A percentile compares a stretch with the other conserved stretches of the same genome.
Conservation (phyloP, 2,797 vertebrate species). For the Pseudomugil tenellus region DNA sequence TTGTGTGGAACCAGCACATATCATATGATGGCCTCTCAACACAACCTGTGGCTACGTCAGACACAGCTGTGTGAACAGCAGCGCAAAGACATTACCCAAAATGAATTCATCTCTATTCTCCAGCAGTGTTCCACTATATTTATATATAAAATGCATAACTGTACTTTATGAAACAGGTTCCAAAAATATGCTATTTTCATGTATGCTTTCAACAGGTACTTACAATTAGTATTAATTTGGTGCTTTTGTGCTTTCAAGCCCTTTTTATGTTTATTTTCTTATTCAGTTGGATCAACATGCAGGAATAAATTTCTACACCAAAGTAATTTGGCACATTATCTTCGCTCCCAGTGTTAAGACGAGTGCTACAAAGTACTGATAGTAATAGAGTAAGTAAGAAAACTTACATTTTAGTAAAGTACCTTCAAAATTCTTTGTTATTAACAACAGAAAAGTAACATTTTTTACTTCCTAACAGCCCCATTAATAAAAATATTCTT, state of each 20-base stretch:
- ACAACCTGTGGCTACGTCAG: constrained; percentile 49
- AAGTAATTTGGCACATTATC: not conserved
- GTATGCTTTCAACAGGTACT: constrained; percentile 53
- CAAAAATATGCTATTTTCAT: constrained; percentile 40
- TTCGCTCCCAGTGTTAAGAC: not conserved
- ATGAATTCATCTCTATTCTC: constrained; percentile 58
- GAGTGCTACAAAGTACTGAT: constrained; percentile 6
- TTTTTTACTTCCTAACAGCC: not conserved
- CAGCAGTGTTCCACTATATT: constrained; percentile 69
- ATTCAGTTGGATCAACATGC: constrained; percentile 27
- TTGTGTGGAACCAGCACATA: constrained; percentile 48
- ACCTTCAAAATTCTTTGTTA: not conserved
- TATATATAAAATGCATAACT: constrained; percentile 51
- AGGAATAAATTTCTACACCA: constrained; percentile 14
- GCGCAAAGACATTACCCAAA: constrained; percentile 52
- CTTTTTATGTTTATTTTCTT: constrained; percentile 21
- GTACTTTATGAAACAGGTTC: constrained; percentile 43
- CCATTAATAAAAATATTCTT: not conserved
- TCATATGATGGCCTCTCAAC: constrained; percentile 39
- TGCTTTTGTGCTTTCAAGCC: constrained; percentile 43
- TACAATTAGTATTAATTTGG: constrained; percentile 25
- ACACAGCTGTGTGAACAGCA: constrained; percentile 62
- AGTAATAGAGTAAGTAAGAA: not conserved
- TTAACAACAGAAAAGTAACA: not conserved
- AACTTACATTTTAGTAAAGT: not conserved